These are phyloP conservation scores for Larimichthys crocea DNA, from an alignment of 2,113 vertebrate genomes.

Conservation along the genomic window DNA sequence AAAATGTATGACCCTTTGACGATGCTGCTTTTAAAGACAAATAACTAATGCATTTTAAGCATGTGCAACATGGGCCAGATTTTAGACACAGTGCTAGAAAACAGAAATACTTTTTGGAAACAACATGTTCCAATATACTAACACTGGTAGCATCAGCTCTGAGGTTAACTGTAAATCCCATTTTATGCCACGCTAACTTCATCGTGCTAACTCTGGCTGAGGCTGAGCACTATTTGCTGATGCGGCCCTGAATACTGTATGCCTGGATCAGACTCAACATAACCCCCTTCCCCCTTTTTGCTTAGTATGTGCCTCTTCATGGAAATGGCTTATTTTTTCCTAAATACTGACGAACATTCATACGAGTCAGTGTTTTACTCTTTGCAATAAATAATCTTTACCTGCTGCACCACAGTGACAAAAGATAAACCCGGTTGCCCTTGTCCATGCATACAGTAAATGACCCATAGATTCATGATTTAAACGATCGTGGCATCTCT, in stretches of 20 bases:
- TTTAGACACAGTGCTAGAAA: constrained; percentile 70
- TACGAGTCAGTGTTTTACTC: constrained; percentile 23
- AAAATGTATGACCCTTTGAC: constrained; percentile 66
- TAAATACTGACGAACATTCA: constrained; percentile 18
- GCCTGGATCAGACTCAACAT: constrained; percentile 44
- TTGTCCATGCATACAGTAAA: constrained; percentile 29
- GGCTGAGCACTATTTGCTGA: constrained; percentile 45
- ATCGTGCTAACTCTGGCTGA: constrained; percentile 49
- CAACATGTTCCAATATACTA: constrained; percentile 45
- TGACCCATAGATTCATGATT: constrained; percentile 17
- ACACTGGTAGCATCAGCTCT: constrained; percentile 49
- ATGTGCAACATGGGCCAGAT: constrained; percentile 74
- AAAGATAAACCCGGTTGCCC: constrained; percentile 26
- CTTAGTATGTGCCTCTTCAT: constrained; percentile 38
- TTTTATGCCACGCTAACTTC: constrained; percentile 44
- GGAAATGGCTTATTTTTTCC: constrained; percentile 25
- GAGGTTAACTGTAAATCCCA: constrained; percentile 53
- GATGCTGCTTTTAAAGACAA: constrained; percentile 78
- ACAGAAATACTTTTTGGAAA: constrained; percentile 41
- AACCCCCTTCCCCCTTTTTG: neutral
- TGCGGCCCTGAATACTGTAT: constrained; percentile 25
- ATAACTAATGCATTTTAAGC: constrained; percentile 78
- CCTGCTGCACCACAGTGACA: constrained; percentile 28
- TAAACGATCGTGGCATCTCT: constrained; percentile 17
- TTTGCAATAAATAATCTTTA: constrained; percentile 55